Evolutionary conservation across 1,140 invertebrate species (phyloP).

Genomic region (Eueides isabella): DNA sequence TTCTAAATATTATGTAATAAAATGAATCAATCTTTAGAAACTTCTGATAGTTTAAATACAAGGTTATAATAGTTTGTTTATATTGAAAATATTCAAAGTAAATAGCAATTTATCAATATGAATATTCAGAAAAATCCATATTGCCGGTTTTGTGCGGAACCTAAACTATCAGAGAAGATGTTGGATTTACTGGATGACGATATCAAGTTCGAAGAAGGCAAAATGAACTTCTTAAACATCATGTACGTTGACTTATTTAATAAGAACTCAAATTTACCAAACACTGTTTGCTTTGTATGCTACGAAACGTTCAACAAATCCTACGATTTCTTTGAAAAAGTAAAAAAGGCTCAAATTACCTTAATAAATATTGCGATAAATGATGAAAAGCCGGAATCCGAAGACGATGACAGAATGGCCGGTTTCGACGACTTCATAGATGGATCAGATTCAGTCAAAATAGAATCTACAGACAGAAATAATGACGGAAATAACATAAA

Average conservation of each 20-base stretch:
- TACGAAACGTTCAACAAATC: conserved; percentile 61
- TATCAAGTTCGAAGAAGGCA: conserved; percentile 51
- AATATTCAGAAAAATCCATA: conserved; percentile 49
- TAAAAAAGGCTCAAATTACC: conserved; percentile 57
- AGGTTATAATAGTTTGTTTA: not conserved
- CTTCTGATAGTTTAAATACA: not conserved
- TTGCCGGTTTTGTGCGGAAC: conserved; percentile 68
- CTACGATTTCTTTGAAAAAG: conserved; percentile 59
- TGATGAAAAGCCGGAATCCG: conserved; percentile 40
- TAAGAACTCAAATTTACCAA: conserved; percentile 52
- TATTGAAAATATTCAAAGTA: not conserved
- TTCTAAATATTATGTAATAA: not conserved
- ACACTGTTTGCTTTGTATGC: conserved; percentile 68
- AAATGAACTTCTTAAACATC: conserved; percentile 63
- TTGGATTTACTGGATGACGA: conserved; percentile 52
- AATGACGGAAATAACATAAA: conserved; percentile 9
- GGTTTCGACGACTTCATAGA: conserved; percentile 50
- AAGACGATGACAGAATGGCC: conserved; percentile 47
- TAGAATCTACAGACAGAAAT: conserved; percentile 27
- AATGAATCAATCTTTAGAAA: not conserved
- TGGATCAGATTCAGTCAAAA: conserved; percentile 25
- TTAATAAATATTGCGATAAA: conserved; percentile 48
- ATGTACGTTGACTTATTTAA: conserved; percentile 56
- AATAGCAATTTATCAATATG: conserved; percentile 44
- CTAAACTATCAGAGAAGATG: conserved; percentile 56